Conservation (phyloP, 2,888 invertebrate species). For the Drosophila birchii region DNA sequence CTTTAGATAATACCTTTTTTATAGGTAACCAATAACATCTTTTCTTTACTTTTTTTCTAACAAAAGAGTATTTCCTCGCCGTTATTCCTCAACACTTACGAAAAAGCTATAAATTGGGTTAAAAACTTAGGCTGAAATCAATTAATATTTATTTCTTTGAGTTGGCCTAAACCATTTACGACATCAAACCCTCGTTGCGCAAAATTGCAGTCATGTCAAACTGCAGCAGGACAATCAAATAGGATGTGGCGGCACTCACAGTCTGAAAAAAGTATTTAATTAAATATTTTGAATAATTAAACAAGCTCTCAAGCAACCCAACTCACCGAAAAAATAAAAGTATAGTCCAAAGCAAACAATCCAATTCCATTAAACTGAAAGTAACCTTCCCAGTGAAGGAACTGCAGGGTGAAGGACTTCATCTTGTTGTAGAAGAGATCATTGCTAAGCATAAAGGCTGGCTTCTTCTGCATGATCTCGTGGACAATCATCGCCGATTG, state of each 20-base stretch:
- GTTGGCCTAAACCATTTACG: conserved; percentile 43
- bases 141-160: conserved; percentile 36
- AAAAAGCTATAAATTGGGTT: conserved; percentile 3
- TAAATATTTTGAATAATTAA: not conserved
- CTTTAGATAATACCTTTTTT: not conserved
- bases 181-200: conserved; percentile 76
- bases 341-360: conserved; percentile 84
- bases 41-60: not conserved
- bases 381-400: conserved; percentile 84
- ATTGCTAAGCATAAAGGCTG: conserved; percentile 84
- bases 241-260: conserved; percentile 84
- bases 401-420: conserved; percentile 85
- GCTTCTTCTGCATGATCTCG: conserved; percentile 85
- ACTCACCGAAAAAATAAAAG: conserved; percentile 85
- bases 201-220: conserved; percentile 83
- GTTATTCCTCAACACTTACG: no score
- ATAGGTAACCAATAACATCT: not conserved
- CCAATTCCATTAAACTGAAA: conserved; percentile 85
- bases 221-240: conserved; percentile 84
- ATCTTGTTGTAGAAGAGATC: conserved; percentile 85
- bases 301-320: no score
- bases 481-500: conserved; percentile 84
- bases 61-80: not conserved
- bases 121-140: conserved; percentile 12
- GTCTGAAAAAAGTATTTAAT: conserved; percentile 68